Percentiles rank a stretch among this genome's conserved stretches.
phyloP scores from a whole-genome alignment of 2,888 invertebrate species.

The Metacarcinus magister region DNA sequence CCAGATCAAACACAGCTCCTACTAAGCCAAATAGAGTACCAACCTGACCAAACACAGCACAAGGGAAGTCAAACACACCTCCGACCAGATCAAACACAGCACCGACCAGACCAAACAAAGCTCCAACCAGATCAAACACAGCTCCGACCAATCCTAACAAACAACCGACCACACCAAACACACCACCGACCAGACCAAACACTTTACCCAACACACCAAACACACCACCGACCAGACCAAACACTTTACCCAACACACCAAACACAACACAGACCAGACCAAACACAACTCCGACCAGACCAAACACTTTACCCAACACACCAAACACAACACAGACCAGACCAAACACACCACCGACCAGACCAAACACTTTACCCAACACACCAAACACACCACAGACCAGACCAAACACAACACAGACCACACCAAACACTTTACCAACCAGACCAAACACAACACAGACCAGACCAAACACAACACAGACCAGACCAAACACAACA shows the following conservation, averaged over 20 bases:
- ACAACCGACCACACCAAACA: too few relatives aligned
- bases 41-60: background rate
- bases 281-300: background rate
- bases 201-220: background rate
- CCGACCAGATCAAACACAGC: background rate
- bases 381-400: background rate
- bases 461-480: background rate
- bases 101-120: background rate
- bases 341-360: background rate
- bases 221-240: background rate
- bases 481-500: background rate
- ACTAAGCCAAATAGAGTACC: background rate
- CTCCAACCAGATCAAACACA: background rate
- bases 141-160: background rate
- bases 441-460: background rate
- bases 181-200: background rate
- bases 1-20: background rate
- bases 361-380: background rate
- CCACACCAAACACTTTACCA: background rate
- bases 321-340: background rate
- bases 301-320: background rate
- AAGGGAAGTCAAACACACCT: background rate
- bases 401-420: background rate
- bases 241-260: background rate
- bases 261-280: background rate